These are phyloP conservation scores for Trichomalopsis sarcophagae DNA, from an alignment of 1,140 invertebrate species.

Conservation along the genomic window DNA sequence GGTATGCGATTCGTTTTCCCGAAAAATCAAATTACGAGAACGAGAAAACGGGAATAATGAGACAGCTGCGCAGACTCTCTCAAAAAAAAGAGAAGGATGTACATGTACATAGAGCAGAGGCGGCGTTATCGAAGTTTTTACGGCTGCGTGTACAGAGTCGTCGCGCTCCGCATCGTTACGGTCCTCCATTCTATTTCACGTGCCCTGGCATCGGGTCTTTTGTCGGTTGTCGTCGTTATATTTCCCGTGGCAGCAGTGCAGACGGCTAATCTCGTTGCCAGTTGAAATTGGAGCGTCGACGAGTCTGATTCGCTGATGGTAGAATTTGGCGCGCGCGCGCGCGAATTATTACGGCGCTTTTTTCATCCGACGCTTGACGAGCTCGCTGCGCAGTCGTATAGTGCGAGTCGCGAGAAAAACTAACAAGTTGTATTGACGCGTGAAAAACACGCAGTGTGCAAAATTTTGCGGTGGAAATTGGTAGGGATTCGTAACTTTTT, in stretches of 20 bases:
- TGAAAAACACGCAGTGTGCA: too few relatives aligned
- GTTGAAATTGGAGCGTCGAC: background rate
- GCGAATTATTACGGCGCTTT: background rate
- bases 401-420: too few relatives aligned
- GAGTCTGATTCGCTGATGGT: background rate
- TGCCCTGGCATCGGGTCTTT: background rate
- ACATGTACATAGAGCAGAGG: background rate
- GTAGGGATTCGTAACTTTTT: too few relatives aligned
- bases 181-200: background rate
- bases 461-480: too few relatives aligned
- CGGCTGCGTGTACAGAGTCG: background rate
- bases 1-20: background rate
- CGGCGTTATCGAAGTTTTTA: conserved; percentile 19
- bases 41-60: background rate
- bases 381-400: too few relatives aligned
- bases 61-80: background rate
- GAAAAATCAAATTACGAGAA: background rate
- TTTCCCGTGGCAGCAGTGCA: background rate
- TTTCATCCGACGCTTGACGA: background rate
- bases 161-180: background rate
- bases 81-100: background rate
- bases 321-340: background rate
- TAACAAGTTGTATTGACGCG: too few relatives aligned
- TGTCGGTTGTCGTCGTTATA: background rate
- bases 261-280: background rate